Evolutionary conservation across 2,888 invertebrate species (phyloP).

Genomic region (Malachius bipustulatus): DNA sequence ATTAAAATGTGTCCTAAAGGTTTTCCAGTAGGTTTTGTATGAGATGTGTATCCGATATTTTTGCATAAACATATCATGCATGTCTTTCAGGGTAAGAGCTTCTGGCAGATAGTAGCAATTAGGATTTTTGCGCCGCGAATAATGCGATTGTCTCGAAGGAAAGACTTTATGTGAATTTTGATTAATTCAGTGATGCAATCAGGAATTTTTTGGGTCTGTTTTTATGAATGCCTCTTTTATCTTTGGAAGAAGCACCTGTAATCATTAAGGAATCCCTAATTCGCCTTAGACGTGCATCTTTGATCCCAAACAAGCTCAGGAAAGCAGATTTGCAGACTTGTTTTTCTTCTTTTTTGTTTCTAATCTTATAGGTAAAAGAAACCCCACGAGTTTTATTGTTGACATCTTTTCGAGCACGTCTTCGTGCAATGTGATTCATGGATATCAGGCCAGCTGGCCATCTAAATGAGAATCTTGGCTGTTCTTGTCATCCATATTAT

Average conservation of each 20-base stretch:
- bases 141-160: constrained; percentile 4
- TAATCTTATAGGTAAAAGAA: constrained; percentile 8
- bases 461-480: constrained; percentile 13
- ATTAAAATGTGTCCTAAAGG: constrained; percentile 1
- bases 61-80: constrained; percentile 1
- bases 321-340: constrained; percentile 8
- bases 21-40: constrained; percentile 6
- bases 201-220: constrained; percentile 13
- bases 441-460: constrained; percentile 10
- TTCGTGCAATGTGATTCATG: constrained; percentile 9
- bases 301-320: constrained; percentile 9
- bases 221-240: constrained; percentile 11
- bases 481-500: constrained; percentile 11
- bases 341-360: constrained; percentile 4
- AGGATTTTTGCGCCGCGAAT: constrained; percentile 12
- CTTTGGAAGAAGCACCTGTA: constrained; percentile 11
- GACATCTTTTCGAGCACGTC: constrained; percentile 9
- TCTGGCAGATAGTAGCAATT: constrained; percentile 13
- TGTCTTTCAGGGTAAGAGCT: constrained; percentile 7
- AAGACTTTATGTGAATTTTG: constrained; percentile 11
- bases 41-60: constrained; percentile 1
- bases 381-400: constrained; percentile 9
- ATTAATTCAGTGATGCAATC: constrained; percentile 12
- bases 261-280: constrained; percentile 11
- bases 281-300: constrained; percentile 9